phyloP scores from a whole-genome alignment of 2,113 vertebrate genomes.

The Platysternon megacephalum region DNA sequence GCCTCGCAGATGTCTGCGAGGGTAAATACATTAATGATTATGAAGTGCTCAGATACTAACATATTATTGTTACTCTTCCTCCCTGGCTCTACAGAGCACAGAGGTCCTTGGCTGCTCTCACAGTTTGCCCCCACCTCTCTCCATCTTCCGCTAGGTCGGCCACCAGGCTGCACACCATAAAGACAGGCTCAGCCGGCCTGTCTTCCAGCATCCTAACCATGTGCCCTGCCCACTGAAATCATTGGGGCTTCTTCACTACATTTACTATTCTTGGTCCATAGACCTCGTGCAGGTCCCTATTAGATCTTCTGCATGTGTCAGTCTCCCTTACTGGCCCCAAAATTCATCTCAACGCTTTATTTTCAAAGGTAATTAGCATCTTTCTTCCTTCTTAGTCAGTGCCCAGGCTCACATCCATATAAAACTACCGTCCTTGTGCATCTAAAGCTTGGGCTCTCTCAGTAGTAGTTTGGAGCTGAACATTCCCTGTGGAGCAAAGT shows the following conservation, averaged over 20 bases:
- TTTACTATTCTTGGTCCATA: background rate
- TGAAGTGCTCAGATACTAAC: background rate
- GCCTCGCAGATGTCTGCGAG: background rate
- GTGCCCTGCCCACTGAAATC: background rate
- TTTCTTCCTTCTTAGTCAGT: background rate
- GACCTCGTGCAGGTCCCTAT: background rate
- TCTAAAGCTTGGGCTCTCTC: background rate
- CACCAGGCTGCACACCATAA: background rate
- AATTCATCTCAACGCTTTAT: background rate
- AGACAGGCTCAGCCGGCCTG: background rate
- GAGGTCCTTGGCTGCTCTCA: background rate
- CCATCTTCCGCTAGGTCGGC: background rate
- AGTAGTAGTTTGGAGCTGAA: background rate
- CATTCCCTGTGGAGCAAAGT: background rate
- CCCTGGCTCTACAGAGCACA: background rate
- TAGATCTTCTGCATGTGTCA: background rate
- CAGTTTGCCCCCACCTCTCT: background rate
- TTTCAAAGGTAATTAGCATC: background rate
- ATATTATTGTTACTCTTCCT: background rate
- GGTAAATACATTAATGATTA: background rate
- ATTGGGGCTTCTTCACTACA: background rate
- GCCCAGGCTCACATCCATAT: background rate
- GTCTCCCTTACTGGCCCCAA: background rate
- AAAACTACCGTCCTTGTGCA: background rate
- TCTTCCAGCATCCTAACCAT: background rate